Evolutionary conservation across 2,888 invertebrate genomes (phyloP).

Genomic region (Synergus umbraculus): DNA sequence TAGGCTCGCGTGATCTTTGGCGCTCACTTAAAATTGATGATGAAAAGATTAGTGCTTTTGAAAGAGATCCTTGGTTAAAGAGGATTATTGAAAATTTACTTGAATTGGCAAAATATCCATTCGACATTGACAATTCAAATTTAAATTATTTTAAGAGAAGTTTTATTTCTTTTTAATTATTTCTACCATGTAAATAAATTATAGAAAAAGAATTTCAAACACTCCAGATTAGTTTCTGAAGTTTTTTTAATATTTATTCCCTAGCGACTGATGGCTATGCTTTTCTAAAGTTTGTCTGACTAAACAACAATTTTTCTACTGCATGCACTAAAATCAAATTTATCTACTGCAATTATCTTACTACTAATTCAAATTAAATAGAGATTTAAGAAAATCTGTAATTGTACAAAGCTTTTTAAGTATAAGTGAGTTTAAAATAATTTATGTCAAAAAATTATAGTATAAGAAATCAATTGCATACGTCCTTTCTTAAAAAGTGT

Average conservation of each 20-base stretch:
- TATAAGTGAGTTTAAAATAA: too few species aligned
- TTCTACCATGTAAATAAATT: too few species aligned
- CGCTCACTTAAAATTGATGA: conserved; percentile 2
- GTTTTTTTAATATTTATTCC: not conserved
- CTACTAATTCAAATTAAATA: not conserved
- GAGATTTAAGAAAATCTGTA: not conserved
- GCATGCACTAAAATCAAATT: not conserved
- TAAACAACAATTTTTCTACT: not conserved
- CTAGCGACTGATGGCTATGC: not conserved
- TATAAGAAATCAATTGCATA: too few species aligned
- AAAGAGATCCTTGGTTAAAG: not conserved
- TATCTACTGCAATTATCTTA: not conserved
- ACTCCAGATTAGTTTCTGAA: not conserved
- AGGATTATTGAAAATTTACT: not conserved
- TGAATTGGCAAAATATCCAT: not conserved
- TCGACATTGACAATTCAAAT: not conserved
- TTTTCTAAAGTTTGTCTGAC: not conserved
- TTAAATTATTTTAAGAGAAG: not conserved
- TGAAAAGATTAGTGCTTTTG: not conserved
- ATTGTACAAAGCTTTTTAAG: not conserved
- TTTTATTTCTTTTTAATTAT: not conserved
- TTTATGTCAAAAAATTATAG: too few species aligned
- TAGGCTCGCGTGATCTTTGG: conserved; percentile 33
- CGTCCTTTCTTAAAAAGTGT: too few species aligned
- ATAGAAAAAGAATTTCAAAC: not conserved